These are phyloP conservation scores for Penaeus monodon DNA, from an alignment of 2,888 invertebrate genomes.

Conservation along the genomic window DNA sequence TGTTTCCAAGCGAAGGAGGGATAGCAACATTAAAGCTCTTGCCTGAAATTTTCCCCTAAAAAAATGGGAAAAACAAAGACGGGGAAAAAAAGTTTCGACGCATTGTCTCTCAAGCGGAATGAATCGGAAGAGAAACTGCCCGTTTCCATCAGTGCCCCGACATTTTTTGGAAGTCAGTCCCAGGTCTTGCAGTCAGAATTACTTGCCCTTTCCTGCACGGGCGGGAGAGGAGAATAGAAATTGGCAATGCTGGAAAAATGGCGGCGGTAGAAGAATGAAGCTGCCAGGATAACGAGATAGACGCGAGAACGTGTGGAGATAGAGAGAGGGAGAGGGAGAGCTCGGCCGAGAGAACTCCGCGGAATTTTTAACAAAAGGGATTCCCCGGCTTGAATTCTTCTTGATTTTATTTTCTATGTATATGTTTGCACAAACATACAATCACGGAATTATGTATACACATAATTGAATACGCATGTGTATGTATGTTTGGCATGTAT, in stretches of 20 bases:
- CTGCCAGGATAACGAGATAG: neutral
- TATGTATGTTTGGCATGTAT: no score
- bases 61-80: neutral
- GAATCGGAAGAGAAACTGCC: constrained; percentile 32
- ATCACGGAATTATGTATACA: no score
- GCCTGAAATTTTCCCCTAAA: constrained; percentile 8
- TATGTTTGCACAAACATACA: no score
- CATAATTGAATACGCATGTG: no score
- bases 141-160: constrained; percentile 27
- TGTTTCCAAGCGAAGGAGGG: constrained; percentile 6
- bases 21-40: constrained; percentile 2
- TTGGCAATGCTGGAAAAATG: constrained; percentile 30
- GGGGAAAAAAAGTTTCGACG: constrained; percentile 23
- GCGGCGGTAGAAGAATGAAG: constrained; percentile 12
- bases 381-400: no score
- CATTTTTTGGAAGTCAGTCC: constrained; percentile 29
- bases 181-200: constrained; percentile 24
- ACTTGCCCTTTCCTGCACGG: constrained; percentile 28
- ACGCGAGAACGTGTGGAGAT: no score
- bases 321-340: constrained; percentile 12
- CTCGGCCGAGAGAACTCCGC: neutral
- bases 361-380: no score
- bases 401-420: no score
- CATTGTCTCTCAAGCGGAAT: constrained; percentile 33
- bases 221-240: constrained; percentile 22